phyloP scores from a whole-genome alignment of 1,140 invertebrate genomes.

The Calosoma granatense region DNA sequence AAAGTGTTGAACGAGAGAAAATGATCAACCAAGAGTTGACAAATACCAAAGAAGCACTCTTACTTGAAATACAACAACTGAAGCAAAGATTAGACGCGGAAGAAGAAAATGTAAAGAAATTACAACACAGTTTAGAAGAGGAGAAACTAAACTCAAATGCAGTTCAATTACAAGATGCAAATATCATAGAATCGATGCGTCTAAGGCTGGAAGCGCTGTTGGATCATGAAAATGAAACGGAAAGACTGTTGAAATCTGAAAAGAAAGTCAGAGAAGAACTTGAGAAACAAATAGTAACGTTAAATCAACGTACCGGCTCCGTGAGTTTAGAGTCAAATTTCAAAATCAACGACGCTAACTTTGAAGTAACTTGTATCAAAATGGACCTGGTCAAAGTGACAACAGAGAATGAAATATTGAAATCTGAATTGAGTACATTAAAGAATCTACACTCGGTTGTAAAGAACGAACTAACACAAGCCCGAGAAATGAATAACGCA shows the following conservation, averaged over 20 bases:
- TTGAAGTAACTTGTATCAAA: not conserved
- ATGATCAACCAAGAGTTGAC: not conserved
- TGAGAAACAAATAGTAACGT: constrained; percentile 27
- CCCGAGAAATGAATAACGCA: constrained; percentile 43
- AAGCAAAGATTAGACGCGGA: constrained; percentile 36
- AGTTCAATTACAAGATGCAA: constrained; percentile 47
- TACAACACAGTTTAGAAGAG: constrained; percentile 39
- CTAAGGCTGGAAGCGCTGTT: constrained; percentile 47
- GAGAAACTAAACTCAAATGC: constrained; percentile 39
- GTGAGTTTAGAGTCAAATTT: not conserved
- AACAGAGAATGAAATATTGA: constrained; percentile 33
- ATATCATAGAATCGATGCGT: constrained; percentile 49
- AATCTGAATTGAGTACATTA: constrained; percentile 18
- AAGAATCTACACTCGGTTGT: constrained; percentile 18
- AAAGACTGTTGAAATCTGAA: constrained; percentile 44
- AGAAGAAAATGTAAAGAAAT: constrained; percentile 35
- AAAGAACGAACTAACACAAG: constrained; percentile 35
- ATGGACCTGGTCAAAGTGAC: not conserved
- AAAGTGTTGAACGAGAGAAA: constrained; percentile 2
- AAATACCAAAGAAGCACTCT: constrained; percentile 12
- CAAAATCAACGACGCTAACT: not conserved
- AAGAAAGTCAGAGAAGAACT: constrained; percentile 42
- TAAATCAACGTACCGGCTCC: constrained; percentile 14
- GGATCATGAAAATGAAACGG: constrained; percentile 49
- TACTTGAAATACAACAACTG: constrained; percentile 30